Evolutionary conservation across 2,797 vertebrate species (phyloP), one percentile per base, ranked within the genome.

Genomic region (Chloroceryle amazona): DNA sequence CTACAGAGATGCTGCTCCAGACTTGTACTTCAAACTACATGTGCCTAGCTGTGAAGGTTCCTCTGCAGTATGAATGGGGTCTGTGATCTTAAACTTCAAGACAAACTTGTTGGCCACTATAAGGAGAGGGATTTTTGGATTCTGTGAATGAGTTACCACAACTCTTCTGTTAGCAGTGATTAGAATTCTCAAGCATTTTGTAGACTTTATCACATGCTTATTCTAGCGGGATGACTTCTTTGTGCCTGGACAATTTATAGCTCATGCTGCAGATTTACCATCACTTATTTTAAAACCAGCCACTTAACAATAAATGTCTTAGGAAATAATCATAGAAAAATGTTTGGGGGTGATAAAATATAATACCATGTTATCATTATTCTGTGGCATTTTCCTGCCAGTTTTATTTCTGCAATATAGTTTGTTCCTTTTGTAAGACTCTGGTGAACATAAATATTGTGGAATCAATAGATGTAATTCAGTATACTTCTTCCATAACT

Each of bases 101-200:
- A 23, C 31, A 58, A 13, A 10, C 21, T 29, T 1, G 0, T 51
- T 63, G 55, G 46, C 6, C 4, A 0, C 39, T 25, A 4, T 10
- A 31, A 25, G 25, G 52, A 74, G 22, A 65, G 19, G 18, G 44
- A n/a, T 11, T 60, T 89, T 49, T 44, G 35, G 46, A 16, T 13
- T 49, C 33, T 19, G 29, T 54, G 39, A 54, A 25, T 17, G 58
- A 58, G 46, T 44, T 84, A 49, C 51, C 4, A 10, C 8, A 61
- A 23, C 23, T 75, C 18, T n/a, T 67, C 54, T 92, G 10, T 47
- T 73, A 35, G 19, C 10, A 51, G 29, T 51, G 35, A 70, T 44
- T 35, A 55, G 78, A 89, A 86, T 79, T 71, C n/a, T 25, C 10
- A 65, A 74, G 8, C 4, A 22, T 41, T 70, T 44, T 22, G 15